These are phyloP conservation scores for Aeoliscus strigatus DNA, from an alignment of 2,797 vertebrate genomes.

Conservation along the genomic window DNA sequence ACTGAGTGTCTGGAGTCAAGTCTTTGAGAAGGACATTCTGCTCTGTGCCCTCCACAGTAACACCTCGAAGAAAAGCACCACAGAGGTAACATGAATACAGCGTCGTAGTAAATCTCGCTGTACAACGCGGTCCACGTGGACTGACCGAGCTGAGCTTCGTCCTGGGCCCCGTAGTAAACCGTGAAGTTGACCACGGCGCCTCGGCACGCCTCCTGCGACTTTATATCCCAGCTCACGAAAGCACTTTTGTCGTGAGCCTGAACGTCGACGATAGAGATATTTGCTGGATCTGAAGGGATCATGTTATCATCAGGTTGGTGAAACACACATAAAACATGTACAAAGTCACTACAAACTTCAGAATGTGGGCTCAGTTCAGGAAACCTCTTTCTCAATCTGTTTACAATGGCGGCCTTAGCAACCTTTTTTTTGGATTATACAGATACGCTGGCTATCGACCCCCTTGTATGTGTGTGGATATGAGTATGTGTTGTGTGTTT, in stretches of 20 bases:
- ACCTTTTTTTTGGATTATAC: no score
- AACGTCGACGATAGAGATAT: constrained; percentile 12
- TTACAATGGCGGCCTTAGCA: no score
- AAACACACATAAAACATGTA: neutral
- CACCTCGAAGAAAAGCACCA: constrained; percentile 47
- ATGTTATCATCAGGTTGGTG: neutral
- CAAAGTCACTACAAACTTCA: no score
- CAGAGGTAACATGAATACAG: neutral
- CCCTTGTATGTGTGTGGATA: no score
- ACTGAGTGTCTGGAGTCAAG: constrained; percentile 52
- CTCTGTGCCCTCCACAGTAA: constrained; percentile 31
- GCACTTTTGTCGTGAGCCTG: constrained; percentile 33
- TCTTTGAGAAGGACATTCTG: constrained; percentile 25
- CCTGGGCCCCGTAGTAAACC: constrained; percentile 36
- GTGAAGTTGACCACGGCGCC: constrained; percentile 48
- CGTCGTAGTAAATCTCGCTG: neutral
- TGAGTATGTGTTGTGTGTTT: no score
- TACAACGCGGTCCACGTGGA: neutral
- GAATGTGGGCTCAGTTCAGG: no score
- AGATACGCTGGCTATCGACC: no score
- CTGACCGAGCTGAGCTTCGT: constrained; percentile 36
- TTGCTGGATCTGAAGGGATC: constrained; percentile 40
- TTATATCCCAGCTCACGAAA: constrained; percentile 49
- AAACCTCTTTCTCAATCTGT: no score
- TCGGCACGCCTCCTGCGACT: constrained; percentile 41